Evolutionary conservation across 92 coral and sea anemone genomes (phyloP).

Genomic region (Heteractis magnifica): DNA sequence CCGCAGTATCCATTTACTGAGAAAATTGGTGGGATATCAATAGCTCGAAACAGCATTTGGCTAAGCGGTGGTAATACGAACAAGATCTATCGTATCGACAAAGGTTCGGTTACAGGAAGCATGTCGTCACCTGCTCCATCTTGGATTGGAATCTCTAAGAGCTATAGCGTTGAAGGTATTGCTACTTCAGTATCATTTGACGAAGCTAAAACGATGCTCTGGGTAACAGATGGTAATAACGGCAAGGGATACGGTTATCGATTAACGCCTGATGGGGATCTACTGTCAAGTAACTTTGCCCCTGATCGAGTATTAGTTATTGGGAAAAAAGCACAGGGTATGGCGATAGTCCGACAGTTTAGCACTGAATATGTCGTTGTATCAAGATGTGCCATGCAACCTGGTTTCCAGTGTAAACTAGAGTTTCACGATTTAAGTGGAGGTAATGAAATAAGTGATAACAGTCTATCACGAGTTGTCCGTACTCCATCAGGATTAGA

Average conservation of each 20-base stretch:
- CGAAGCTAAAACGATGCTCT: conserved; percentile 37
- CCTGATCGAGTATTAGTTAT: conserved; percentile 44
- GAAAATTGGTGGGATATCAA: conserved; percentile 63
- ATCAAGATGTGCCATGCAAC: conserved; percentile 61
- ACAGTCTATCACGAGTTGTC: conserved; percentile 58
- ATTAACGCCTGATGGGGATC: conserved; percentile 54
- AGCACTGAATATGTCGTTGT: conserved; percentile 59
- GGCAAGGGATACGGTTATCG: conserved; percentile 67
- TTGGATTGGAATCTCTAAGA: conserved; percentile 24
- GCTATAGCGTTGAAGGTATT: conserved; percentile 33
- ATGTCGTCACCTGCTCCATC: conserved; percentile 43
- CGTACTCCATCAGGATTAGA: conserved; percentile 87
- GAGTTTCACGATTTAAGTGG: conserved; percentile 68
- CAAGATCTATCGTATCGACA: conserved; percentile 42
- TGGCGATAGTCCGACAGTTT: conserved; percentile 72
- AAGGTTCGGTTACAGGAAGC: conserved; percentile 40
- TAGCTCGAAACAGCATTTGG: conserved; percentile 58
- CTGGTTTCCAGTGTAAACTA: conserved; percentile 74
- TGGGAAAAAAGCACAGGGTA: conserved; percentile 71
- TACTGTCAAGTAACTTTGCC: background rate
- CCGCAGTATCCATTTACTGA: conserved; percentile 42
- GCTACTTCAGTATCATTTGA: conserved; percentile 80
- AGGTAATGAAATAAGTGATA: conserved; percentile 44
- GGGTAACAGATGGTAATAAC: conserved; percentile 55
- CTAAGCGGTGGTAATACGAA: conserved; percentile 41